Conservation (phyloP, 2,888 invertebrate species). For the Hypsopygia costalis region DNA sequence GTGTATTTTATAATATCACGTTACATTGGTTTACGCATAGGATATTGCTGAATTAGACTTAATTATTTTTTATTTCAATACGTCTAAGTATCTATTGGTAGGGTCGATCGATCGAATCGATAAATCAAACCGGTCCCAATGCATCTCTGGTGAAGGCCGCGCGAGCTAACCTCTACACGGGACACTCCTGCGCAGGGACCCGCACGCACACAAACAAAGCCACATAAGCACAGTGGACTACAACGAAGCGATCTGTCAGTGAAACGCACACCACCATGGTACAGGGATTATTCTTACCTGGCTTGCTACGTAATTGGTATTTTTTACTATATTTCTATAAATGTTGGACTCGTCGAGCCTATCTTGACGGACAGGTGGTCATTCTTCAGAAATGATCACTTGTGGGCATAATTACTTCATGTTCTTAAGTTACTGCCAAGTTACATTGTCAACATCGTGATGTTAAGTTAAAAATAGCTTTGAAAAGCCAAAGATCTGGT, state of each 20-base stretch:
- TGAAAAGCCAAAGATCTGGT: too few species aligned
- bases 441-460: too few species aligned
- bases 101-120: constrained; percentile 39
- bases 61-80: too few species aligned
- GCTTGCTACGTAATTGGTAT: constrained; percentile 46
- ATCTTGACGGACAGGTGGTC: constrained; percentile 30
- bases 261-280: constrained; percentile 32
- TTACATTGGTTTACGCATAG: too few species aligned
- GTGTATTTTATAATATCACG: too few species aligned
- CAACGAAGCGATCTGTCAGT: constrained; percentile 34
- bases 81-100: too few species aligned
- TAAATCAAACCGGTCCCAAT: constrained; percentile 63
- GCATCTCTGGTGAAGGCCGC: constrained; percentile 77
- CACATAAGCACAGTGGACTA: constrained; percentile 33
- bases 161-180: constrained; percentile 61
- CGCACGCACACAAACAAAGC: constrained; percentile 44
- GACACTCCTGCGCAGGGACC: constrained; percentile 62
- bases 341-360: constrained; percentile 25
- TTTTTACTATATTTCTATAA: constrained; percentile 54
- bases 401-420: constrained; percentile 10
- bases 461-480: too few species aligned
- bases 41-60: too few species aligned
- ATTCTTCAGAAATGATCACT: constrained; percentile 16
- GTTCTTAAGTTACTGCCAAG: not conserved
- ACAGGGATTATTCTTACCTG: constrained; percentile 59